Evolutionary conservation across 2,888 invertebrate species (phyloP).

Genomic region (Aspidiotus rigidus): DNA sequence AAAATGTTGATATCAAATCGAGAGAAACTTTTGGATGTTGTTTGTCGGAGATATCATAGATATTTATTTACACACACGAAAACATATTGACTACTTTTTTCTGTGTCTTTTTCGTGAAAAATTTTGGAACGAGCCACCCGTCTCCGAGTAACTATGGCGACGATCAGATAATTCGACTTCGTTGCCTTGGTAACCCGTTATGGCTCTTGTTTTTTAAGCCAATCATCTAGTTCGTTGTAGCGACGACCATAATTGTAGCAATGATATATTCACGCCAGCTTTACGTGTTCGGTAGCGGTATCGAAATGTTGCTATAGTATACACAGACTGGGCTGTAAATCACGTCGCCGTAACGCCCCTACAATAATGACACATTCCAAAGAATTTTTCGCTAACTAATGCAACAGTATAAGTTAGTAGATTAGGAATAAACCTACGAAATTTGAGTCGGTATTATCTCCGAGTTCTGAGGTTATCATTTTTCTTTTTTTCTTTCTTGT

Average conservation of each 20-base stretch:
- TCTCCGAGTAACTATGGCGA: constrained; percentile 9
- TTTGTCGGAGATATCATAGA: neutral
- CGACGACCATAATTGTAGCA: constrained; percentile 18
- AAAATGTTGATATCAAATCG: neutral
- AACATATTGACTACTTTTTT: too few species aligned
- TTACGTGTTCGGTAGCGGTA: constrained; percentile 12
- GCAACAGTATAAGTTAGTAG: neutral
- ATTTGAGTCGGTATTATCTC: neutral
- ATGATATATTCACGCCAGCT: constrained; percentile 8
- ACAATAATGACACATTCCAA: too few species aligned
- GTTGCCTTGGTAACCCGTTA: constrained; percentile 12
- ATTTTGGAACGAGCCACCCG: neutral
- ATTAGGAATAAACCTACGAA: neutral
- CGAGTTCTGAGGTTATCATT: too few species aligned
- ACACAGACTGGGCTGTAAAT: constrained; percentile 10
- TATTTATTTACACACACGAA: too few species aligned
- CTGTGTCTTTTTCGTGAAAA: too few species aligned
- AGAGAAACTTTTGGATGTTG: neutral
- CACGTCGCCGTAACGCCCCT: constrained; percentile 19
- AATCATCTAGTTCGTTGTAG: constrained; percentile 1
- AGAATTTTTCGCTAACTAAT: too few species aligned
- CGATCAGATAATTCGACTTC: neutral
- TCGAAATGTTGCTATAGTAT: neutral
- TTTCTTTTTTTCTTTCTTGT: too few species aligned
- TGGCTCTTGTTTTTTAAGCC: constrained; percentile 12